Evolutionary conservation across 2,888 invertebrate species (phyloP), one percentile per base, ranked within the genome.

Genomic region (Opisthograptis luteolata): DNA sequence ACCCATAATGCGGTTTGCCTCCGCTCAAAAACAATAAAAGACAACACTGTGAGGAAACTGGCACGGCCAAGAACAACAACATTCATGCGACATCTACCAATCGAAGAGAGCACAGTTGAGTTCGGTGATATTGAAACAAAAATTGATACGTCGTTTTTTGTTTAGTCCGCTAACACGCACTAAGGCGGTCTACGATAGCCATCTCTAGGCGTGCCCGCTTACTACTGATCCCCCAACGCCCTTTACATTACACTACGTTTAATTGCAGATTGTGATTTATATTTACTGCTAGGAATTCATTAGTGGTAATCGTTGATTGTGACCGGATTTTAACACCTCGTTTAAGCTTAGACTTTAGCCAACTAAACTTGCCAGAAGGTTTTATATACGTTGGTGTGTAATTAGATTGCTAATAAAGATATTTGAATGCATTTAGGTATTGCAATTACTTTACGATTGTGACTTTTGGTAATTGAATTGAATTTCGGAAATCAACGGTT

Each of bases 181-280:
- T 69, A 73, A 79, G 76, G 80, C 81, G 75, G 77, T 66, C 70
- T 68, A 62, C 57, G 87, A 88, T 88, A 85, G 75, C 66, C 69
- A 87, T 87, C 87, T 62, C 60, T 55, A 81, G 80, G 81, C 83
- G 84, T 73, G 64, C 62, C 76, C 71, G 77, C 80, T n/a, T 80
- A 81, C 82, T 74, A 76, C 57, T 66, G 75, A 76, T 81, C 75
- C 72, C 65, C 62, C 62, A 70, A 70, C 74, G 76, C 82, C 80
- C 81, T 57, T 73, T 74, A 75, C 76, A 81, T 82, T 82, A 80
- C 72, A 76, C 75, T 70, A 65, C 68, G 68, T 76, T 77, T 83
- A 82, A 84, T 82, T 83, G 77, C 76, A 66, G 71, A 76, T 74
- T 73, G 70, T 55, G 71, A 73, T 78, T 81, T 79, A 48, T 40